Base-by-base conservation (phyloP, 2,888 invertebrate genomes). In the Iphiclides podalirius region DNA sequence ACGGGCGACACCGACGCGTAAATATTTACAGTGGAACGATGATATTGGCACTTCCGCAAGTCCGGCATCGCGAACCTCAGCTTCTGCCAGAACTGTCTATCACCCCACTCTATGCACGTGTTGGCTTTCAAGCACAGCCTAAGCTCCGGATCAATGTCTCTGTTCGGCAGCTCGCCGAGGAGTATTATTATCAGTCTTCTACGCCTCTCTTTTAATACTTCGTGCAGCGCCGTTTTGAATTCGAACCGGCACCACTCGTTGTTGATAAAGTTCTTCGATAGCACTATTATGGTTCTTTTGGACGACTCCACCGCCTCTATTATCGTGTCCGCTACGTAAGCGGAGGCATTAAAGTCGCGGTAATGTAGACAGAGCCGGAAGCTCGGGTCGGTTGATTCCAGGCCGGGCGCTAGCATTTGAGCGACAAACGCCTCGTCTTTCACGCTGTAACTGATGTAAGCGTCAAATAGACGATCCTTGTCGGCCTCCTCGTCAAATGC, bases 61-160 rank as follows among this genome's bases (percentile, higher is more conserved):
- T 95, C 95, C 52, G 97, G 97, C 92, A 98, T 93, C 47, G 96
- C 95, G 72, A 96, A 96, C 72, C 95, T 93, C 57, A 98, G 89
- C 85, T 98, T 98, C 75, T 97, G 96, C 98, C 98, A 98, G 90
- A 98, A 98, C 74, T 96, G 93, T 75, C 95, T 94, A 84, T 98
- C 98, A 57, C 96, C 96, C 94, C 96, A 96, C 79, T 96, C 95
- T 72, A 98, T 93, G 78, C 96, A 95, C 65, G 96, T 96, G 87
- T 96, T 96, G 54, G 96, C 95, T 70, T 97, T 94, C 70, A 98
- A 91, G 82, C 96, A 96, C 73, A 96, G 92, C 63, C 96, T 91
- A 73, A 98, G 91, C 81, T 98, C 98, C 59, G 95, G 93, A 83
- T 98, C 98, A 55, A 98, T 92, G 78, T 97, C 96, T 59, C 95